Evolutionary conservation across 2,888 invertebrate genomes (phyloP).

Genomic region (Dicyrtoma fusca): DNA sequence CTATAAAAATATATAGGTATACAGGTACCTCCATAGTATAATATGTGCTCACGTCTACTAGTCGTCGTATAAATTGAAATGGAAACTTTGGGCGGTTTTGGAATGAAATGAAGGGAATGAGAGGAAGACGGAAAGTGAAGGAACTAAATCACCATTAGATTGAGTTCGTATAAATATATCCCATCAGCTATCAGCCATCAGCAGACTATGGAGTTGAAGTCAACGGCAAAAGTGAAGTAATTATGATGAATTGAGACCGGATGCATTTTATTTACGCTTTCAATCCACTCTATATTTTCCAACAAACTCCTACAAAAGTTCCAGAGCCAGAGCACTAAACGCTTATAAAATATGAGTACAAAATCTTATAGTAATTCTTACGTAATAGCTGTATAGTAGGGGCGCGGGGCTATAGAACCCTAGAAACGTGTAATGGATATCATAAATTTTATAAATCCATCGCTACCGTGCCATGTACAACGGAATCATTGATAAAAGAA

Average conservation of each 20-base stretch:
- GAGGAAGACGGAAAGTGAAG: background rate
- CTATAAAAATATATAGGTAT: no score
- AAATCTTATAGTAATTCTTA: no score
- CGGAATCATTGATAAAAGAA: no score
- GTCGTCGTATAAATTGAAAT: background rate
- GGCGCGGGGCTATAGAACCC: no score
- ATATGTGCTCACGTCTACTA: no score
- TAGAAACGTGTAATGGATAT: no score
- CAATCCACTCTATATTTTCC: constrained; percentile 10
- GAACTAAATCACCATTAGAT: constrained; percentile 17
- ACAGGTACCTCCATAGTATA: no score
- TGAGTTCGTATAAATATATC: background rate
- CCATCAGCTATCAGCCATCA: background rate
- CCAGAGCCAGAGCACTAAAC: no score
- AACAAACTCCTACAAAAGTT: background rate
- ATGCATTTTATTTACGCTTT: constrained; percentile 26
- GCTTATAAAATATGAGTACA: no score
- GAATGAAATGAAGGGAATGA: background rate
- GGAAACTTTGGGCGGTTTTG: constrained; percentile 9
- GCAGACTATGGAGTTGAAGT: background rate
- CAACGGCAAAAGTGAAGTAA: constrained; percentile 21
- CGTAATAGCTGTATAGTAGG: no score
- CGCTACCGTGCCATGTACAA: no score
- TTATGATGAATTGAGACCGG: constrained; percentile 33
- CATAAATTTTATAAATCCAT: no score